Percentiles rank a stretch among this genome's conserved stretches.
Conservation (phyloP, 2,797 vertebrate species). For the Microctenopoma stevenorrisi region DNA sequence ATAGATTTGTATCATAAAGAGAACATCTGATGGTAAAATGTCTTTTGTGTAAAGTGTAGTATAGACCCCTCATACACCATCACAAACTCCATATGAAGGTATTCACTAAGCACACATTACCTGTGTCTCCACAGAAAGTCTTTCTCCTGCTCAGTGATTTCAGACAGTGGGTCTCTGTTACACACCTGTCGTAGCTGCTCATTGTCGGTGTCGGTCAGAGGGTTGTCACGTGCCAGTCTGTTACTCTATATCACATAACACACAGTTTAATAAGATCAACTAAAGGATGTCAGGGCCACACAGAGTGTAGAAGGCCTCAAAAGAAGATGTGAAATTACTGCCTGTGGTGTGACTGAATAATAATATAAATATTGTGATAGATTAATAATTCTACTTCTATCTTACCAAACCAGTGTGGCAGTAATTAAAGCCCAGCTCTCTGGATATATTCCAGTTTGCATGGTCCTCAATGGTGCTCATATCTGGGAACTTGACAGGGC, state of each 20-base stretch:
- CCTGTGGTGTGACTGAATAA: not conserved
- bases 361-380: not conserved
- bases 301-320: not conserved
- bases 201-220: conserved; percentile 92
- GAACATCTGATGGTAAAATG: not conserved
- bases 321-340: not conserved
- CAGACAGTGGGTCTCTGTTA: conserved; percentile 96
- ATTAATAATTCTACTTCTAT: not conserved
- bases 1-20: not conserved
- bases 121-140: conserved; percentile 99
- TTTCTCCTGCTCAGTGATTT: conserved; percentile 99
- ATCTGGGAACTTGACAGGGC: conserved; percentile 95
- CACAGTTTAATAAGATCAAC: conserved; percentile 2
- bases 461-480: conserved; percentile 95
- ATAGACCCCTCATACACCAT: not conserved
- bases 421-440: conserved; percentile 97
- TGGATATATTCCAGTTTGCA: conserved; percentile 95
- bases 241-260: conserved; percentile 85
- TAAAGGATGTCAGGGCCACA: not conserved
- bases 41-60: not conserved
- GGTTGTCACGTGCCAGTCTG: conserved; percentile 94
- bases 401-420: conserved; percentile 92
- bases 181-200: conserved; percentile 96
- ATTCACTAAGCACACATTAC: conserved; percentile 71
- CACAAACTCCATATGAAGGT: not conserved